Conservation (phyloP, 2,888 invertebrate species). For the Callosobruchus maculatus region DNA sequence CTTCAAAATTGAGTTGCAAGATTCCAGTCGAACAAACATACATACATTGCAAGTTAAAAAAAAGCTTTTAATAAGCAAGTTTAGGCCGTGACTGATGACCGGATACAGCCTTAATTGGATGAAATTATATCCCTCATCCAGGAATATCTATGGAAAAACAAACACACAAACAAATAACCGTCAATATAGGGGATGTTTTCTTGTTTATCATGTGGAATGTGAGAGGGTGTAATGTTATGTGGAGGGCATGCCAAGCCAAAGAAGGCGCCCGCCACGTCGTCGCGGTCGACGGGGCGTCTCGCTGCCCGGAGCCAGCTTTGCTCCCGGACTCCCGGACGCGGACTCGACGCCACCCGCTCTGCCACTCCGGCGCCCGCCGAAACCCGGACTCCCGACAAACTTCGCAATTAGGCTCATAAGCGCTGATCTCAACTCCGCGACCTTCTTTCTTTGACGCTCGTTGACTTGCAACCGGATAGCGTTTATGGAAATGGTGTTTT, state of each 20-base stretch:
- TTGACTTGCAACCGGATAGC: neutral
- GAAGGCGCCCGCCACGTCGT: neutral
- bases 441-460: neutral
- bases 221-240: neutral
- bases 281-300: neutral
- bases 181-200: neutral
- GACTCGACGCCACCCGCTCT: neutral
- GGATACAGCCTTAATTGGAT: neutral
- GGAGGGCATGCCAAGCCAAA: neutral
- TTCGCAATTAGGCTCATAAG: neutral
- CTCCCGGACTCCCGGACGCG: neutral
- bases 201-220: neutral
- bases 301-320: neutral
- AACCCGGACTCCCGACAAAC: neutral
- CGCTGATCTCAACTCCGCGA: neutral
- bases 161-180: neutral
- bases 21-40: too few species aligned
- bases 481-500: too few species aligned
- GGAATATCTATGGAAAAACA: neutral
- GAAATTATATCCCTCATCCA: neutral
- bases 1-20: too few species aligned
- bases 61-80: too few species aligned
- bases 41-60: too few species aligned
- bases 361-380: neutral
- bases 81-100: neutral